Percentiles rank a stretch among this genome's conserved stretches.
Conservation (phyloP, 2,888 invertebrate species). For the Acleris holmiana region DNA sequence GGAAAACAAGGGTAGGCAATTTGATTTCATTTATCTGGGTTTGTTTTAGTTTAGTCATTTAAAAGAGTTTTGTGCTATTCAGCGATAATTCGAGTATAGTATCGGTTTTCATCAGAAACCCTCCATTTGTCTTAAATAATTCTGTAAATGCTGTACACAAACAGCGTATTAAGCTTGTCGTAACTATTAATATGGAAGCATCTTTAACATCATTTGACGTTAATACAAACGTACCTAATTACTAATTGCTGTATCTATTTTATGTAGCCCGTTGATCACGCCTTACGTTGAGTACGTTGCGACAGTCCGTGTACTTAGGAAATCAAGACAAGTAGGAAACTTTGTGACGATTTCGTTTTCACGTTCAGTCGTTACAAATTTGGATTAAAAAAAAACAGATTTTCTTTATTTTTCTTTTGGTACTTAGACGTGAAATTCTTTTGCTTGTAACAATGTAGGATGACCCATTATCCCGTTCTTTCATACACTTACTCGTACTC, state of each 20-base stretch:
- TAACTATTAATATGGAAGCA: constrained; percentile 20
- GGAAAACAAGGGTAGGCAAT: constrained; percentile 30
- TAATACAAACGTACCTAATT: constrained; percentile 11
- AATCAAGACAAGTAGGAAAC: too few species aligned
- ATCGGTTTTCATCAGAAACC: background rate
- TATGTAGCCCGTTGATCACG: constrained; percentile 14
- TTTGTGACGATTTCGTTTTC: too few species aligned
- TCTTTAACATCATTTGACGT: constrained; percentile 13
- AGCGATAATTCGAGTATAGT: background rate
- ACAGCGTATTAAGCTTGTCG: constrained; percentile 4
- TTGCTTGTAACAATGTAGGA: too few species aligned
- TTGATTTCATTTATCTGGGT: constrained; percentile 31
- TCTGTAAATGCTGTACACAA: background rate
- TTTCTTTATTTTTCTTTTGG: too few species aligned
- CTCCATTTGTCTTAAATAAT: background rate
- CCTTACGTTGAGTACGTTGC: too few species aligned
- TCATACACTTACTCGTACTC: too few species aligned
- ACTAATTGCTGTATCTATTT: constrained; percentile 27
- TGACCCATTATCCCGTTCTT: too few species aligned
- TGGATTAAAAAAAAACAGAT: too few species aligned
- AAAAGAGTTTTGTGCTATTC: background rate
- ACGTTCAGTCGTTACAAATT: too few species aligned
- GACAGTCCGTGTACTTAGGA: too few species aligned
- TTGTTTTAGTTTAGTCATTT: constrained; percentile 12
- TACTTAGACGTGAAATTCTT: too few species aligned